phyloP scores from a whole-genome alignment of 2,113 vertebrate species.

The Cyrtonyx montezumae region DNA sequence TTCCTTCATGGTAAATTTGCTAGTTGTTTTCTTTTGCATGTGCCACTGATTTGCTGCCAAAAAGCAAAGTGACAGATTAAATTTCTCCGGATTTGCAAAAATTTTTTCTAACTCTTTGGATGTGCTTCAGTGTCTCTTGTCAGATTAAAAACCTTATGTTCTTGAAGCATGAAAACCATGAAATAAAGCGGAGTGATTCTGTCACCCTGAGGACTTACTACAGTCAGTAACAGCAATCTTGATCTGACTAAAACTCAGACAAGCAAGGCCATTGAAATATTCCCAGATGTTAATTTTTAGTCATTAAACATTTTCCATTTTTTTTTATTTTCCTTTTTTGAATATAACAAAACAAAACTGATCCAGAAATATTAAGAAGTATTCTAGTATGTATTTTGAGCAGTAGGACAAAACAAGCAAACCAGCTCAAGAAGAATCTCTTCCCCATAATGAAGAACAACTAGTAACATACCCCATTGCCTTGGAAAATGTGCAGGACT shows the following conservation, averaged over 20 bases:
- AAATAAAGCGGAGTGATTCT: slow-evolving; percentile 36
- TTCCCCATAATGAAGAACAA: neutral
- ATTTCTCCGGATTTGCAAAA: slow-evolving; percentile 40
- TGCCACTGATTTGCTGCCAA: neutral
- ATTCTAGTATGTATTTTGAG: neutral
- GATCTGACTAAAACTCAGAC: slow-evolving; percentile 23
- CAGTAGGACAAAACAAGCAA: neutral
- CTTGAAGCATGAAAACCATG: slow-evolving; percentile 21
- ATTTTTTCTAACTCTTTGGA: slow-evolving; percentile 2
- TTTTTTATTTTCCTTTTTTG: neutral
- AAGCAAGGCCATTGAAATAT: slow-evolving; percentile 1
- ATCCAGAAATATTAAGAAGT: neutral
- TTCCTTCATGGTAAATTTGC: neutral
- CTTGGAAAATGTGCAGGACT: neutral
- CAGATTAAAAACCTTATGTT: slow-evolving; percentile 46
- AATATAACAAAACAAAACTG: neutral
- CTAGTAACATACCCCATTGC: rapidly evolving
- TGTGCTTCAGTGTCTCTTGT: slow-evolving; percentile 23
- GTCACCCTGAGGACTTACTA: slow-evolving; percentile 23
- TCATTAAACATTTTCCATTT: neutral
- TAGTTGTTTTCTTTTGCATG: neutral
- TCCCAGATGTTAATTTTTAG: neutral
- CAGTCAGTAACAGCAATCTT: neutral
- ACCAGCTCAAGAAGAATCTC: neutral
- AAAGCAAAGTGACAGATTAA: slow-evolving; percentile 12